phyloP scores from a whole-genome alignment of 2,113 vertebrate genomes.

The Syrmaticus mikado region DNA sequence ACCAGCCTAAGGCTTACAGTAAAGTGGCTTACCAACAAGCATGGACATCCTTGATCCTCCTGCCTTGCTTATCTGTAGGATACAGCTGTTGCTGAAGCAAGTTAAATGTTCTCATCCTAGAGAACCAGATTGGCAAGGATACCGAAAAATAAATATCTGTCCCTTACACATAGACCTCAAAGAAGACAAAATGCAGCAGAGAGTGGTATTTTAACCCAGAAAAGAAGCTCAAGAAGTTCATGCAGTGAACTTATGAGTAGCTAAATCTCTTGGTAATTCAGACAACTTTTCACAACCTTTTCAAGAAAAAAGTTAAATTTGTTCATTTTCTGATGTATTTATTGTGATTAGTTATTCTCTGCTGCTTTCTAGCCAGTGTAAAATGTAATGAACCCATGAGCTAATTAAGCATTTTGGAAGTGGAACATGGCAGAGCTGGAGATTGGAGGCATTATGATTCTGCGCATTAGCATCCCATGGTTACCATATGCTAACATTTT shows the following conservation, averaged over 20 bases:
- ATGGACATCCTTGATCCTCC: conserved; percentile 15
- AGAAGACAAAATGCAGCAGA: neutral
- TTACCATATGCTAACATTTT: neutral
- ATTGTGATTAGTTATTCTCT: conserved; percentile 50
- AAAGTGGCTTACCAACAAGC: conserved; percentile 26
- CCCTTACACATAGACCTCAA: neutral
- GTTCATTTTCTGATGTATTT: conserved; percentile 50
- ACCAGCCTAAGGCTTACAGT: neutral
- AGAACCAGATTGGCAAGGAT: conserved; percentile 39
- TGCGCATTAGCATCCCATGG: accelerated
- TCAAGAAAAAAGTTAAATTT: conserved; percentile 38
- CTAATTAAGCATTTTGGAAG: conserved; percentile 60
- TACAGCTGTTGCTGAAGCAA: conserved; percentile 38
- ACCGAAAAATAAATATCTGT: neutral
- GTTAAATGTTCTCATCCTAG: neutral
- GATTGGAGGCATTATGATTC: neutral
- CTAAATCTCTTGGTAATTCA: conserved; percentile 40
- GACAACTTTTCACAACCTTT: neutral
- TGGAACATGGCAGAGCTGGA: neutral
- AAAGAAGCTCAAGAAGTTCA: neutral
- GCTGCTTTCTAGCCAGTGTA: conserved; percentile 27
- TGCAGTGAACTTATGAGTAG: neutral
- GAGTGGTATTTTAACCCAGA: conserved; percentile 16
- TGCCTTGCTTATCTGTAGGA: conserved; percentile 30
- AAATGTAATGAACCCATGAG: conserved; percentile 53